Conservation (phyloP, 2,797 vertebrate genomes). For the Megalops cyprinoides region DNA sequence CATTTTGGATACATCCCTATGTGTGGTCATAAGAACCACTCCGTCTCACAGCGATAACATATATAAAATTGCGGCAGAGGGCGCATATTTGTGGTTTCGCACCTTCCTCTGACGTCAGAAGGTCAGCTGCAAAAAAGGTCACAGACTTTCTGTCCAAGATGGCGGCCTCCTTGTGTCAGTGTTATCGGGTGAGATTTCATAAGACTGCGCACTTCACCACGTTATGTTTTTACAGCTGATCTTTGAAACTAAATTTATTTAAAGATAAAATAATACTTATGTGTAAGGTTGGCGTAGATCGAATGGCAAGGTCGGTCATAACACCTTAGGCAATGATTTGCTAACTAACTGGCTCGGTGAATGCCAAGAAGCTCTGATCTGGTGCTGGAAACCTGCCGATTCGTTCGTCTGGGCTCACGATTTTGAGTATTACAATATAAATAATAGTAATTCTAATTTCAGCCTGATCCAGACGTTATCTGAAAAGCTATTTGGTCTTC, state of each 20-base stretch:
- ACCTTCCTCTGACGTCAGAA: constrained; percentile 48
- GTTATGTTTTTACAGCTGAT: not conserved
- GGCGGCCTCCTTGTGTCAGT: constrained; percentile 78
- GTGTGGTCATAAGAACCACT: too few relatives aligned
- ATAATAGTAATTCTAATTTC: not conserved
- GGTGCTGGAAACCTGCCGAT: not conserved
- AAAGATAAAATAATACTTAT: not conserved
- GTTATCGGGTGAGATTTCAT: constrained; percentile 70
- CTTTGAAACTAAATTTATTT: not conserved
- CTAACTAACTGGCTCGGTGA: not conserved
- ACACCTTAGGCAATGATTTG: too few relatives aligned
- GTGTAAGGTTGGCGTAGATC: not conserved
- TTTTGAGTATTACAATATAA: constrained; percentile 2
- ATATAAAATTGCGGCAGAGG: too few relatives aligned
- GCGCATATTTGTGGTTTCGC: not conserved
- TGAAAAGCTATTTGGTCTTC: not conserved
- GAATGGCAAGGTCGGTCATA: not conserved
- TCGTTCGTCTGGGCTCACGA: constrained; percentile 15
- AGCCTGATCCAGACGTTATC: not conserved
- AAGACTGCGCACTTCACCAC: not conserved
- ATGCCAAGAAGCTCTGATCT: not conserved
- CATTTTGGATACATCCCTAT: too few relatives aligned
- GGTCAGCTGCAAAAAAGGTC: constrained; percentile 54
- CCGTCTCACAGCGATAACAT: too few relatives aligned
- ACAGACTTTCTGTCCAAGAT: constrained; percentile 66